Base-by-base conservation (phyloP, 2,888 invertebrate species). In the Noctua fimbriata region DNA sequence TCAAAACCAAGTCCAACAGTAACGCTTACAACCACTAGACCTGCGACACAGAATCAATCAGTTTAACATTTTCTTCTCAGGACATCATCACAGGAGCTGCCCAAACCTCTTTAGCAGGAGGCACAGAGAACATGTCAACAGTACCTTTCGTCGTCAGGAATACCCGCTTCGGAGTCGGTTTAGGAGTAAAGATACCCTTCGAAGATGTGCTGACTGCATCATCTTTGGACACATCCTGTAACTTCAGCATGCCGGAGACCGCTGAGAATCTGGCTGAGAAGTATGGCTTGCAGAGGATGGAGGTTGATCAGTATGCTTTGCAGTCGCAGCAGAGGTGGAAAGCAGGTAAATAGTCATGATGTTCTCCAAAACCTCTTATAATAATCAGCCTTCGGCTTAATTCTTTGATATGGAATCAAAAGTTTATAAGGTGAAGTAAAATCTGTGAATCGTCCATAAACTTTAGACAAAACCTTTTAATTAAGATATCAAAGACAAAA, bases 41-140 rank as follows among this genome's bases (percentile, higher is more conserved):
- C n/a, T 41, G n/a, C 1, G n/a, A n/a, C 21, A 6, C 24, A 14
- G 24, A 18, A n/a, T 4, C 14, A 63, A 63, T 44, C 10, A 44
- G 6, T 55, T 5, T 16, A 44, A 55, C 10, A 32, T 58, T 58
- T 12, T 0, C 9, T 36, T 88, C 84, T n/a, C 91, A 98, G 98
- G 99, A 99, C 92, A 99, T 99, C 79, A 89, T 98, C 81, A 96
- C 98, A 41, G 99, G 99, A 71, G 98, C 98, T 84, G 98, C 99
- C 2, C 97, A 98, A 90, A 97, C 99, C 52, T 98, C 98, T 1
- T 95, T 99, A 60, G 98, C 99, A 44, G 99, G 99, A 49, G 99
- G 99, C 5, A 97, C 98, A 32, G 99, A 99, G 91, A 99, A 98
- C 95, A 99, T 99, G 99, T 99, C 99, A 24, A 98, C 98, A 89